A percentile compares a stretch with the other conserved stretches of the same genome.
These are phyloP conservation scores for Struthio camelus DNA, from an alignment of 2,113 vertebrate genomes.

Conservation along the genomic window DNA sequence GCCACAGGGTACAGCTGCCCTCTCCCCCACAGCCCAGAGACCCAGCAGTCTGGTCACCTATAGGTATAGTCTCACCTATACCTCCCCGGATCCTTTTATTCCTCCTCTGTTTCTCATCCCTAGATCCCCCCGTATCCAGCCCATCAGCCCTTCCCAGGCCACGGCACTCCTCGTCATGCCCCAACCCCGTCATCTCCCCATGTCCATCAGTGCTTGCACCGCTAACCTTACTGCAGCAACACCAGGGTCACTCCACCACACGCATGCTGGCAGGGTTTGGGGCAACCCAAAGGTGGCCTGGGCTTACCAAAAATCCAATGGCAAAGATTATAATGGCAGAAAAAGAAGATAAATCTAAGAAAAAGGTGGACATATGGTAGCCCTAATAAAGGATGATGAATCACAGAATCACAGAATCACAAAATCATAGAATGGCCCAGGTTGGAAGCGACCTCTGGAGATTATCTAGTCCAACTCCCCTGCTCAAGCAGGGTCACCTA, in stretches of 20 bases:
- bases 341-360: neutral
- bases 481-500: too few relatives aligned
- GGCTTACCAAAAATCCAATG: neutral
- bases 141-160: neutral
- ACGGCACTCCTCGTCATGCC: neutral
- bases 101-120: neutral
- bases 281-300: neutral
- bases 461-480: too few relatives aligned
- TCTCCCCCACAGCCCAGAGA: neutral
- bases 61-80: neutral
- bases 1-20: neutral
- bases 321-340: neutral
- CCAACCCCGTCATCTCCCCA: neutral
- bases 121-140: neutral
- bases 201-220: neutral
- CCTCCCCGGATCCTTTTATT: neutral
- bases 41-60: neutral
- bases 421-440: too few relatives aligned
- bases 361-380: conserved; percentile 34
- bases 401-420: too few relatives aligned
- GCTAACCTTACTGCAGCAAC: neutral
- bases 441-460: too few relatives aligned
- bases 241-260: neutral
- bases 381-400: conserved; percentile 60
- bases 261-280: neutral